Conservation (phyloP, 2,113 vertebrate genomes). For the Bos taurus region DNA sequence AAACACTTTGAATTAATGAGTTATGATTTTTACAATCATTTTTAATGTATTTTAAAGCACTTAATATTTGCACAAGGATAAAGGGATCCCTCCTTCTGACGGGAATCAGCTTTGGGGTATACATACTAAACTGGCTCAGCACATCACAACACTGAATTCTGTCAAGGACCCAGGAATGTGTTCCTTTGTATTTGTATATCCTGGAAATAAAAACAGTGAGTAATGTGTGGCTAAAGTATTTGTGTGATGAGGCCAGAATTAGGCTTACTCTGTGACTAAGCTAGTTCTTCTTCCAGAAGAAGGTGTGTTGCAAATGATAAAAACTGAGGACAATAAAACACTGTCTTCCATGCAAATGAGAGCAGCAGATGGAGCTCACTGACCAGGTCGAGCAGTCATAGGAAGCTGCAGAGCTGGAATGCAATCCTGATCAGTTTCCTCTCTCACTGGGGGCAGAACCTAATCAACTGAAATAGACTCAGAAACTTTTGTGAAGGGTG, state of each 20-base stretch:
- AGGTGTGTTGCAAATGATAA: neutral
- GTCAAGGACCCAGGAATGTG: neutral
- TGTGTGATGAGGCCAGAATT: neutral
- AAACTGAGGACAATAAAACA: neutral
- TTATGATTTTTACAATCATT: neutral
- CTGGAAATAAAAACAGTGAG: neutral
- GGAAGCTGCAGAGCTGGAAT: neutral
- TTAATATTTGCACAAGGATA: neutral
- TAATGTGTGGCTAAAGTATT: neutral
- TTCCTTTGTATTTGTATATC: neutral
- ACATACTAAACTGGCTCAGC: neutral
- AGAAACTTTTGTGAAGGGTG: neutral
- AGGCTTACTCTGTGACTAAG: neutral
- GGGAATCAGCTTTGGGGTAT: neutral
- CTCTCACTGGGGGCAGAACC: neutral
- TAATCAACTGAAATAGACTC: neutral
- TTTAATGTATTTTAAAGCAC: neutral
- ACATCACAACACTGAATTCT: neutral
- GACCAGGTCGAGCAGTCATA: neutral
- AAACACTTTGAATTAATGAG: neutral
- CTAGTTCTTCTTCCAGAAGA: neutral
- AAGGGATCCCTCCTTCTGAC: neutral
- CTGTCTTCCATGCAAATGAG: neutral
- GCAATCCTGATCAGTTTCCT: neutral
- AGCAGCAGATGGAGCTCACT: neutral